phyloP scores from a whole-genome alignment of 1,140 invertebrate genomes.

The Magallana angulata region DNA sequence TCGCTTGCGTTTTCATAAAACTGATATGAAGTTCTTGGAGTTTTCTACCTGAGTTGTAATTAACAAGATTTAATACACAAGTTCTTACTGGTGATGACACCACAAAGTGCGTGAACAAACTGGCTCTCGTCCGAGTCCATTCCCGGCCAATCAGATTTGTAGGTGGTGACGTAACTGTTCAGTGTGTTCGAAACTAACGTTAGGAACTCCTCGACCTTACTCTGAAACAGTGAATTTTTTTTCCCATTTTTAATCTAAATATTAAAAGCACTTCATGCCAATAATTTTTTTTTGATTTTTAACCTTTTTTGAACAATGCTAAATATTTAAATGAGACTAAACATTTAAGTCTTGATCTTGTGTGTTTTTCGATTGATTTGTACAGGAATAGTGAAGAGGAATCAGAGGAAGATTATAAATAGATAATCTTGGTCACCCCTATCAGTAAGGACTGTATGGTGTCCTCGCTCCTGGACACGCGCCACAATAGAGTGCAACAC shows the following conservation, averaged over 20 bases:
- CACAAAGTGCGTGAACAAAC: slow-evolving; percentile 73
- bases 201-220: slow-evolving; percentile 72
- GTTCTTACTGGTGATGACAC: slow-evolving; percentile 72
- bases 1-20: no score
- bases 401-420: background rate
- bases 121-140: slow-evolving; percentile 66
- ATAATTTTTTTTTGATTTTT: background rate
- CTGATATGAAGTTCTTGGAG: no score
- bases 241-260: background rate
- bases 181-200: slow-evolving; percentile 65
- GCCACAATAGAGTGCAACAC: slow-evolving; percentile 73
- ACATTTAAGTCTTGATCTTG: no score
- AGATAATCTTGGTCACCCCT: slow-evolving; percentile 59
- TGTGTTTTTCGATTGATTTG: no score
- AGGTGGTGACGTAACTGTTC: slow-evolving; percentile 68
- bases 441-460: slow-evolving; percentile 69
- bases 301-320: background rate
- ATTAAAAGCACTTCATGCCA: background rate
- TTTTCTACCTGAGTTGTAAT: background rate
- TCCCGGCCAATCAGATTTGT: slow-evolving; percentile 69
- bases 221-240: slow-evolving; percentile 50
- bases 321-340: background rate
- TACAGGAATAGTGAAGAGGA: background rate
- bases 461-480: slow-evolving; percentile 71
- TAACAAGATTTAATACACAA: background rate